Conservation (phyloP, 2,113 vertebrate species). For the Polypterus senegalus region DNA sequence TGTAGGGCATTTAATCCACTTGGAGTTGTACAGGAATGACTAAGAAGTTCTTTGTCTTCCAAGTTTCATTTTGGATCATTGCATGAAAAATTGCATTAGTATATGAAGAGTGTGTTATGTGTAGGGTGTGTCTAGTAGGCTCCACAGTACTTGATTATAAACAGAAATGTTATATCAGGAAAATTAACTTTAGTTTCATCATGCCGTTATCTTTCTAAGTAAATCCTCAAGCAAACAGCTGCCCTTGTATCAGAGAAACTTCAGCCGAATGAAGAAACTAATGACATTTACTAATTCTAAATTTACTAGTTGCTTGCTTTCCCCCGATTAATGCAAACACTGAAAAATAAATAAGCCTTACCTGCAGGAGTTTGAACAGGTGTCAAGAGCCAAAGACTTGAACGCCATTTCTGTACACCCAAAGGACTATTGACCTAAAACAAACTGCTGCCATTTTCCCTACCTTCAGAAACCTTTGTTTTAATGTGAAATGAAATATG, state of each 20-base stretch:
- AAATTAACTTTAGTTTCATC: background rate
- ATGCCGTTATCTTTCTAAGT: constrained; percentile 3
- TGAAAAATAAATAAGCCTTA: constrained; percentile 33
- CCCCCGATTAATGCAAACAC: constrained; percentile 34
- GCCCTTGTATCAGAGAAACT: constrained; percentile 3
- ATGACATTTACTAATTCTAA: constrained; percentile 14
- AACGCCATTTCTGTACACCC: constrained; percentile 21
- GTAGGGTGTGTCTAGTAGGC: too few species aligned
- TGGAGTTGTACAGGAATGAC: too few species aligned
- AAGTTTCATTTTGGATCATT: too few species aligned
- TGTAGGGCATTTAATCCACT: too few species aligned
- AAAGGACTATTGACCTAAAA: constrained; percentile 23
- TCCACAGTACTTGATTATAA: background rate
- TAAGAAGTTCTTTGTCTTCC: too few species aligned
- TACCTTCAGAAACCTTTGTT: constrained; percentile 12
- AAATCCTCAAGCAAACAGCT: constrained; percentile 6
- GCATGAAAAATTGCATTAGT: too few species aligned
- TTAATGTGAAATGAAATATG: constrained; percentile 10
- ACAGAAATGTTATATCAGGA: background rate
- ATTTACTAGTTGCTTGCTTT: constrained; percentile 23
- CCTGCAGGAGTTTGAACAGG: constrained; percentile 47
- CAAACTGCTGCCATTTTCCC: constrained; percentile 20
- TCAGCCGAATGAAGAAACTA: constrained; percentile 12
- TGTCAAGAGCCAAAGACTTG: constrained; percentile 29
- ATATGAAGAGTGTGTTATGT: too few species aligned